Base-by-base conservation (phyloP, 2,888 invertebrate genomes). In the Acanthococcus lagerstroemiae region DNA sequence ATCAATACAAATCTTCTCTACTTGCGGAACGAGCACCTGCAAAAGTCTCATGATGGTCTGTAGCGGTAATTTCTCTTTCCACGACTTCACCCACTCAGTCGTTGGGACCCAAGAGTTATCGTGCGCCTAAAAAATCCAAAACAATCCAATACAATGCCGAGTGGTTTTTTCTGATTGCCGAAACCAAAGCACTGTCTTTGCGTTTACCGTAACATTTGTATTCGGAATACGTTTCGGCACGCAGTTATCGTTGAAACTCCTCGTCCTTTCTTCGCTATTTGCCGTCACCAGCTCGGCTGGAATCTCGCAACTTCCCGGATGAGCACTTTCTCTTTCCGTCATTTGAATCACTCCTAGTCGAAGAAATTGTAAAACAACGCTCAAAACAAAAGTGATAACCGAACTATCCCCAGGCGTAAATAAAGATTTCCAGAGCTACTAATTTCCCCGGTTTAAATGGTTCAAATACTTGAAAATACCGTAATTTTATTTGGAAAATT, bases 1-100 rank as follows among this genome's bases (percentile, higher is more conserved):
- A 78, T 96, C 99, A 74, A 99, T 99, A 79, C 99, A 99, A 72
- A 99, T 99, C 80, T 99, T 99, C 80, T 99, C 99, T 22, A 99
- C 99, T 80, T 99, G 99, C 63, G 99, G 99, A 70, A 99, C 99
- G 4, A 99, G 81, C 27, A 99, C 97, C 80, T 99, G 99, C 71
- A 99, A 79, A 74, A 99, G 82, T 71, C 99, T 81, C 97, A 99
- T 99, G 73, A 99, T 97, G 65, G 99, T 99, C 81, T 99, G 99
- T 72, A 99, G 80, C 5, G 99, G 99, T 70, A 99, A 80, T 78
- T 97, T 96, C 69, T 87, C 86, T 75, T 99, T 94, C 99, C 99
- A 99, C 2, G 90, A 86, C 71, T 86, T 82, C 68, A 95, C 95
- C 97, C 97, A 99, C 74, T 95, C 94, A 21, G 90, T 86, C 3